Evolutionary conservation across 2,113 vertebrate species (phyloP).

Genomic region (Barnardius zonarius): DNA sequence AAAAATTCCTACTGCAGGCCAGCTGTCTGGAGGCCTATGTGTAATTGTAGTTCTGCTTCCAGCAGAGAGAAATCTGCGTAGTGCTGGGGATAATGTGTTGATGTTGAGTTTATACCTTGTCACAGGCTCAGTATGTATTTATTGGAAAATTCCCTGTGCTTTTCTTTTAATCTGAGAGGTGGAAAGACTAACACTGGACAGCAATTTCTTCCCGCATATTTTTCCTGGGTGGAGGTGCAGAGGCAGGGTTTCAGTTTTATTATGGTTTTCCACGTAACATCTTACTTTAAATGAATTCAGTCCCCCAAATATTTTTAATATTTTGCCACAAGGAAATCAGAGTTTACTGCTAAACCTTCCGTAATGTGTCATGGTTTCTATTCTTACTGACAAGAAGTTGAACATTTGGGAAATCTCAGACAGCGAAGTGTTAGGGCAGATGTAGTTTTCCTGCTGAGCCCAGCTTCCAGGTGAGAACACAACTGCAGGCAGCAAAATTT

Average conservation of each 20-base stretch:
- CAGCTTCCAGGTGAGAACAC: not conserved
- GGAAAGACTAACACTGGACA: constrained; percentile 7
- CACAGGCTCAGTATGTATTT: constrained; percentile 51
- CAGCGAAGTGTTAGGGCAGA: not conserved
- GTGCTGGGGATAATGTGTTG: constrained; percentile 53
- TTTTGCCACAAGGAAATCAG: not conserved
- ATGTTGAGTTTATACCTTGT: constrained; percentile 61
- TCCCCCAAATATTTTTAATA: constrained; percentile 5
- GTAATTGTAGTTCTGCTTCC: constrained; percentile 65
- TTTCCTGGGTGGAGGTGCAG: not conserved
- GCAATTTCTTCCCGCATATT: constrained; percentile 13
- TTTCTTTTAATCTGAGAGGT: constrained; percentile 25
- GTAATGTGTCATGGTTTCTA: not conserved
- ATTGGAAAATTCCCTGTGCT: constrained; percentile 26
- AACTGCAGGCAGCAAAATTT: not conserved
- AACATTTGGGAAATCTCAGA: not conserved
- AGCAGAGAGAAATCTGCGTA: constrained; percentile 62
- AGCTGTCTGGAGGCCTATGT: constrained; percentile 63
- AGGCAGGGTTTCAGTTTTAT: not conserved
- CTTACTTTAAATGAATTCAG: not conserved
- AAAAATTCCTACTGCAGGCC: constrained; percentile 62
- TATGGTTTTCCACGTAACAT: not conserved
- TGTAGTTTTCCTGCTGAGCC: not conserved
- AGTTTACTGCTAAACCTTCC: not conserved
- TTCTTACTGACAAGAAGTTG: not conserved